Percentiles rank a stretch among this genome's conserved stretches.
Conservation (phyloP, 1,140 invertebrate genomes). For the Ostrea denselamellosa region DNA sequence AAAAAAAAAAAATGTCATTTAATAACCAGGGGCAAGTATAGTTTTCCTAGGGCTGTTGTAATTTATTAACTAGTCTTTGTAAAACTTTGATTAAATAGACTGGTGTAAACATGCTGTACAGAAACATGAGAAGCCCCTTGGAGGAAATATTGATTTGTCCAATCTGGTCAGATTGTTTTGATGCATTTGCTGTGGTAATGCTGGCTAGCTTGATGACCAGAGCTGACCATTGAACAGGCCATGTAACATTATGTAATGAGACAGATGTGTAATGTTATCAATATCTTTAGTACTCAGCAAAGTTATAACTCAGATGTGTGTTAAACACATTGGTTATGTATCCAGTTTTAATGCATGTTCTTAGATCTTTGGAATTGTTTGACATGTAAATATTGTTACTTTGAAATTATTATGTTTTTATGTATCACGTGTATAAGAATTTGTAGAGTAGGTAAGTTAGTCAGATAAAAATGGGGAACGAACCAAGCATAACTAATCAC, state of each 20-base stretch:
- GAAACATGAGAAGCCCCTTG: background rate
- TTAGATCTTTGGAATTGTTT: conserved; percentile 21
- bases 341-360: conserved; percentile 22
- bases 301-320: conserved; percentile 5
- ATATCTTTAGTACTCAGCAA: background rate
- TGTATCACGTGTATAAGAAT: background rate
- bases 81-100: background rate
- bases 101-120: background rate
- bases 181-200: conserved; percentile 5
- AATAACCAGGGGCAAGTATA: background rate
- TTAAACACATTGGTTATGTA: background rate
- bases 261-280: conserved; percentile 24
- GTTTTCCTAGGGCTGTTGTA: background rate
- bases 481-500: background rate
- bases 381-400: background rate
- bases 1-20: background rate
- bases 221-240: background rate
- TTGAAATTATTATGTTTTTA: background rate
- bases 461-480: background rate
- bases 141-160: background rate
- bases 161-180: conserved; percentile 25
- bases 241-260: background rate
- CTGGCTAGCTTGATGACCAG: background rate
- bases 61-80: background rate
- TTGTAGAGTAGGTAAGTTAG: background rate